These are phyloP conservation scores for Clunio marinus DNA, from an alignment of 2,888 invertebrate species.

Conservation along the genomic window DNA sequence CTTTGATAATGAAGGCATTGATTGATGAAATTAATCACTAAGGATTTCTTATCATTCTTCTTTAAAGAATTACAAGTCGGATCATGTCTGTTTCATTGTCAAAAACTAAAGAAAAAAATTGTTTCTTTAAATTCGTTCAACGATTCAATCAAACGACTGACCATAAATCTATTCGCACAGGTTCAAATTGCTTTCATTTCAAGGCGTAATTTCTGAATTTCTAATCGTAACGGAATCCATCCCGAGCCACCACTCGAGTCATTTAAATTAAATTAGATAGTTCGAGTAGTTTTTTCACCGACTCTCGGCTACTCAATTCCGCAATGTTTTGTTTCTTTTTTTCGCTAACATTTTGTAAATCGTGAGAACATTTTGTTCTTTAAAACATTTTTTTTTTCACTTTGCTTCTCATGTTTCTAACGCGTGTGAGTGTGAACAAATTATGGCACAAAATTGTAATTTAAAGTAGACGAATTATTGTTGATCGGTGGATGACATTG, in stretches of 20 bases:
- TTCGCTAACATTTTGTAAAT: neutral
- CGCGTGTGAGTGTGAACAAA: neutral
- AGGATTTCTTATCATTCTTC: too few relatives aligned
- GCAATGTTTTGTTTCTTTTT: too few relatives aligned
- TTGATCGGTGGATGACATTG: too few relatives aligned
- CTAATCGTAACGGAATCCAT: neutral
- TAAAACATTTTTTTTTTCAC: neutral
- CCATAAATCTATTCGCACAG: slow-evolving; percentile 11
- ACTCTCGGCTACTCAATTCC: neutral
- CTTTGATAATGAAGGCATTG: too few relatives aligned
- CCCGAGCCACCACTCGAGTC: neutral
- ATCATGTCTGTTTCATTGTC: too few relatives aligned
- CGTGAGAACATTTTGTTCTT: slow-evolving; percentile 20
- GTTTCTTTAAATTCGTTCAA: too few relatives aligned
- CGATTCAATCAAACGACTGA: neutral
- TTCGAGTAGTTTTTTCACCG: neutral
- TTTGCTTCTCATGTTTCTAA: neutral
- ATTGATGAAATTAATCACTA: too few relatives aligned
- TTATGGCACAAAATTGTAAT: neutral
- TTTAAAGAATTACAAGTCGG: too few relatives aligned
- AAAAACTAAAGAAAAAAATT: too few relatives aligned
- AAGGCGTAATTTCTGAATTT: neutral
- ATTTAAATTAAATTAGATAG: slow-evolving; percentile 20
- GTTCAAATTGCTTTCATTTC: neutral
- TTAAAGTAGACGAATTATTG: neutral